Base-by-base conservation (phyloP, 2,797 vertebrate genomes). In the Cichlasoma orientale region DNA sequence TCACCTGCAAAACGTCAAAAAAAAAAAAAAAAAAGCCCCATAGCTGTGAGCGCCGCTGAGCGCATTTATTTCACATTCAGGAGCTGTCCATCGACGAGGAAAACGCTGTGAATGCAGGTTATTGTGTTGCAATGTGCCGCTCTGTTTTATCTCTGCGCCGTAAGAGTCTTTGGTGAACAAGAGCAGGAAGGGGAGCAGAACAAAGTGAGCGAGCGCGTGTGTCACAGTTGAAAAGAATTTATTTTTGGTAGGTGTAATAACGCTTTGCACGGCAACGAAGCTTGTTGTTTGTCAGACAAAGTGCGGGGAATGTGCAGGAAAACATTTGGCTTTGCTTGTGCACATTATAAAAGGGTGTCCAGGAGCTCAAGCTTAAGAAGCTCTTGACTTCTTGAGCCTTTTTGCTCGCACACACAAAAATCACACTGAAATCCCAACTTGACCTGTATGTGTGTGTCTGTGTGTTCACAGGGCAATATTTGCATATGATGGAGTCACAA, bases 381-480 rank as follows among this genome's bases (percentile, higher is more conserved):
- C 53, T 85, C 53, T 73, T 58, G 44, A 59, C 1, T 44, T 44
- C 41, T 44, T 74, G 29, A 75, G n/a, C 21, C 29, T 44, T 77
- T 66, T 23, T 41, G 1, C 69, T 79, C 38, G 16, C 33, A 19
- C 6, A 63, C 21, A 55, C 1, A 57, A 14, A 72, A 47, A n/a
- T 29, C 27, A 72, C 38, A 31, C 23, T 63, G 38, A 7, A 63
- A 8, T 72, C 52, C 36, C 27, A 44, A 31, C 21, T 74, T 88
- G 75, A 90, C 79, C 38, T 70, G 14, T 61, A 44, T 86, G 55
- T 70, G 14, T 58, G 52, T 86, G 55, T 88, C 18, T 90, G 54
- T 87, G 29, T 86, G 77, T 90, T 79, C 84, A 41, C 93, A 96
- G 96, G 96, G 96, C 95, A 18, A 89, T 96, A 89, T 96, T 96